Conservation (phyloP, 2,888 invertebrate species). For the Synergus japonicus region DNA sequence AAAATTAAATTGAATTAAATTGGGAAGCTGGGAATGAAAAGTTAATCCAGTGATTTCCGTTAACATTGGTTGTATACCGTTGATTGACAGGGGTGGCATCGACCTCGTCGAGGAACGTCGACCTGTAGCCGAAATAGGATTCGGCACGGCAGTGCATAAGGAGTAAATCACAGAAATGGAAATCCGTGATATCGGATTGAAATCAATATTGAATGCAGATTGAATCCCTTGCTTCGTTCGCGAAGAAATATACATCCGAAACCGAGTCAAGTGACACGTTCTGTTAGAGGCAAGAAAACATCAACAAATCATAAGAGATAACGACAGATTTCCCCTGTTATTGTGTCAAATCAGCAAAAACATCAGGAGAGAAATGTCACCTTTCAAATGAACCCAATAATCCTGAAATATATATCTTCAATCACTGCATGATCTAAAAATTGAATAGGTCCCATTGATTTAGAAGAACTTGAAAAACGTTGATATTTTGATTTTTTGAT, state of each 20-base stretch:
- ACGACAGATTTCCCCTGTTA: not conserved
- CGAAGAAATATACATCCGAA: conserved; percentile 42
- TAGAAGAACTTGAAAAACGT: no score
- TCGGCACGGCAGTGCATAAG: conserved; percentile 59
- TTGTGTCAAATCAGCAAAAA: not conserved
- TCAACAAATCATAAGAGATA: conserved; percentile 4
- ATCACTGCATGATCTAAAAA: not conserved
- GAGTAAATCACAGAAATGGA: conserved; percentile 74
- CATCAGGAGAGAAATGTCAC: not conserved
- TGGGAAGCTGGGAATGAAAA: conserved; percentile 37
- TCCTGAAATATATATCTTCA: not conserved
- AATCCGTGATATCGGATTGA: conserved; percentile 72
- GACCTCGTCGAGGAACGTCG: conserved; percentile 42
- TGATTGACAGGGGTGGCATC: conserved; percentile 46
- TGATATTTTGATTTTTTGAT: no score
- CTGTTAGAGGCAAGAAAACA: not conserved
- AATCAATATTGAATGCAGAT: conserved; percentile 76
- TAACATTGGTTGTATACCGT: conserved; percentile 41
- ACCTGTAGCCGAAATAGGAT: conserved; percentile 42
- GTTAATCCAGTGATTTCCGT: conserved; percentile 34
- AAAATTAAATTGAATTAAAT: conserved; percentile 33
- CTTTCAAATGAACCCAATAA: not conserved
- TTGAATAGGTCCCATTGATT: no score
- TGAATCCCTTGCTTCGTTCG: conserved; percentile 61
- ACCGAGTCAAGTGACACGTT: conserved; percentile 34